Evolutionary conservation across 1,140 invertebrate genomes (phyloP), one percentile per base, ranked within the genome.

Genomic region (Reticulitermes speratus): DNA sequence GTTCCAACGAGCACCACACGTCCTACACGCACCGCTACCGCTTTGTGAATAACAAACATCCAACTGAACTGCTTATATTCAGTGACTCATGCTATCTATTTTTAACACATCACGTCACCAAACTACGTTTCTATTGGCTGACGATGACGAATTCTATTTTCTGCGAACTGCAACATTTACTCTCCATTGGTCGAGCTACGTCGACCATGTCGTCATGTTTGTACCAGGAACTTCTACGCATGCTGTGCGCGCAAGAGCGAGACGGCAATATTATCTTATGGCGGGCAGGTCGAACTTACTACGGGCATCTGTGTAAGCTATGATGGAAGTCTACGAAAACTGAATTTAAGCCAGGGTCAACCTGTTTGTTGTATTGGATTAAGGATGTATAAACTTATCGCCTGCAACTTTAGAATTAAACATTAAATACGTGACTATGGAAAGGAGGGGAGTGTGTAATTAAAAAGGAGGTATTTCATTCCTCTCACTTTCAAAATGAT

Each of bases 51-150:
- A 25, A 55, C 55, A 16, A 32, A 38, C 48, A 55, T 25, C 30
- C 52, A 86, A 75, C 38, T 30, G 45, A 38, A 88, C 89, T 88
- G 89, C 90, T 91, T 92, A 90, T 92, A 91, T 91, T 89, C 89
- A 89, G 90, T 92, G 92, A 92, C 89, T 92, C 92, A 92, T 88
- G 84, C 65, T 32, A 45, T 82, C 89, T 91, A 91, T 91, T 91
- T 91, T 91, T 92, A 91, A 88, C 87, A 59, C 75, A 85, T 89
- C 89, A 89, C 91, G 91, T 92, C 92, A 93, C 45, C 75, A 44
- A 1, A 0, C 1, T 0, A 75, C 25, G 5, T 6, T 48, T 14
- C 19, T 59, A 92, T 92, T 92, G 91, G 92, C 65, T 45, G 45
- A 0, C 8, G 82, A 75, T 92, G 90, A 87, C 90, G 90, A 89